phyloP scores from a whole-genome alignment of 2,113 vertebrate species.

The Callorhinus ursinus region DNA sequence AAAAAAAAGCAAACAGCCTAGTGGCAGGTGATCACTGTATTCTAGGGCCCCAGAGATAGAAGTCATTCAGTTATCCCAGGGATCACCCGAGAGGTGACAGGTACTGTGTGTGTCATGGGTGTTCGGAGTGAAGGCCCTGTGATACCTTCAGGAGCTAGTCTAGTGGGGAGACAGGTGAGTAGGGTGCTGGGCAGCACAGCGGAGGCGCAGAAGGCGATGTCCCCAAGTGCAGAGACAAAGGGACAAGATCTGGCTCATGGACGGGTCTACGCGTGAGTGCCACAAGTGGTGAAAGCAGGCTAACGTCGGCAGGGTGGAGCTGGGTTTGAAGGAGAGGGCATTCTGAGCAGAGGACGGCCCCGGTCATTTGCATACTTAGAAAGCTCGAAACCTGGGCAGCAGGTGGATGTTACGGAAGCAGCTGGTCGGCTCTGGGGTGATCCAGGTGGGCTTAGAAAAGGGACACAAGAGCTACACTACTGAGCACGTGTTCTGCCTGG shows the following conservation, averaged over 20 bases:
- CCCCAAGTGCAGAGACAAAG: background rate
- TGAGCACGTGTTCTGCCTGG: fast-evolving
- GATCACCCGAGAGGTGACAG: background rate
- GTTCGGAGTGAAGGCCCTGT: background rate
- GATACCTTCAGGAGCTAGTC: background rate
- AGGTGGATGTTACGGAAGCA: too few relatives aligned
- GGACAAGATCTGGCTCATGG: background rate
- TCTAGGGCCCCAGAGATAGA: background rate
- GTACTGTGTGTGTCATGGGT: background rate
- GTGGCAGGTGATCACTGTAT: background rate
- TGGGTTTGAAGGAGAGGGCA: background rate
- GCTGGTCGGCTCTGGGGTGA: background rate
- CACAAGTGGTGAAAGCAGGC: background rate
- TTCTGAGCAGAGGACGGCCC: background rate
- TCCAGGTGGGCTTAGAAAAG: background rate
- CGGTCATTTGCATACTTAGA: background rate
- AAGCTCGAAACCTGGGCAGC: background rate
- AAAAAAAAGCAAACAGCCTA: background rate
- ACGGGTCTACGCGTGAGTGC: too few relatives aligned
- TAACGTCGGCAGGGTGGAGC: fast-evolving
- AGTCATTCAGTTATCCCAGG: background rate
- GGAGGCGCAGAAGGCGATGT: background rate
- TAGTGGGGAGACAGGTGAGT: background rate
- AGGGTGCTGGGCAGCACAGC: fast-evolving
- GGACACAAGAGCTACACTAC: fast-evolving